phyloP scores from a whole-genome alignment of 2,888 invertebrate genomes.

The Gortyna flavago region DNA sequence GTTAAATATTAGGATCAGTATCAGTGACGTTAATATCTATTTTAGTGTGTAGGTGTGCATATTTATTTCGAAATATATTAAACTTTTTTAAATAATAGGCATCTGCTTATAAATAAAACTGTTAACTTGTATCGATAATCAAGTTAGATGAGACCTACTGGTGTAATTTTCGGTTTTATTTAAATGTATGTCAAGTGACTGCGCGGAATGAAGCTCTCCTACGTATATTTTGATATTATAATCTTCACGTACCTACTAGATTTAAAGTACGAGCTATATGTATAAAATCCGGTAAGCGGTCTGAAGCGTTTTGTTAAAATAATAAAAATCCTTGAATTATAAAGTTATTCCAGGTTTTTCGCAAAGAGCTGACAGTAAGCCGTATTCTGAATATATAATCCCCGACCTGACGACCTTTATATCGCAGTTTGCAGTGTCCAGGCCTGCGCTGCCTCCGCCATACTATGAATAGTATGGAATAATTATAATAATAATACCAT shows the following conservation, averaged over 20 bases:
- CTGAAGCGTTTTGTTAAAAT: conserved; percentile 33
- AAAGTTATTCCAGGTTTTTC: conserved; percentile 58
- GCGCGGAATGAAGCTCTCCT: neutral
- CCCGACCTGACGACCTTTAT: conserved; percentile 57
- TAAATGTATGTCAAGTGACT: neutral
- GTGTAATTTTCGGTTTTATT: neutral
- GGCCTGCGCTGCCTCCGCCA: conserved; percentile 3
- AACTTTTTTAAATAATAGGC: no score
- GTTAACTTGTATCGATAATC: neutral
- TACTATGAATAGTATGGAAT: no score
- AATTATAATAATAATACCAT: no score
- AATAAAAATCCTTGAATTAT: conserved; percentile 37
- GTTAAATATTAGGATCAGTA: neutral
- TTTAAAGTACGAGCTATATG: neutral
- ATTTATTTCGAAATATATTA: neutral
- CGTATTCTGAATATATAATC: conserved; percentile 60
- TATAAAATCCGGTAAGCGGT: conserved; percentile 31
- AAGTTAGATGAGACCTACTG: neutral
- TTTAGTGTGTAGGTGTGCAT: neutral
- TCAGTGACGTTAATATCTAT: neutral
- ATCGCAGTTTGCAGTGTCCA: conserved; percentile 60
- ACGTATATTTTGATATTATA: neutral
- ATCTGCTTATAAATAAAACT: neutral
- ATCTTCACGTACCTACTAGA: neutral
- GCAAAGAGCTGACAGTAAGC: conserved; percentile 57